Base-by-base conservation (phyloP, 2,113 vertebrate species). In the Hippocampus zosterae region DNA sequence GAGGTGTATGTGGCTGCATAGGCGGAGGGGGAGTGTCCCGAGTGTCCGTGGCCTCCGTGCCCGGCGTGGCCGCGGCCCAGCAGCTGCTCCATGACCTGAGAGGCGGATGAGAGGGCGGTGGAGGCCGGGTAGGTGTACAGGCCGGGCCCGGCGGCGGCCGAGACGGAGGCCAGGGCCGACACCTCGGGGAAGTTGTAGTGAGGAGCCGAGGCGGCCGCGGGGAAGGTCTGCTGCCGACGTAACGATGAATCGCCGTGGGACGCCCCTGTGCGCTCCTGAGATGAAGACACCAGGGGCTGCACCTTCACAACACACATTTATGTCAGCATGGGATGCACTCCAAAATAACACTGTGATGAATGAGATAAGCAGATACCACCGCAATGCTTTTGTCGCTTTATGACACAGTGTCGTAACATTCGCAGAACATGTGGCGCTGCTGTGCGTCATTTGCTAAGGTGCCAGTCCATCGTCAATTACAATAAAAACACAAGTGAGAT, bases 51-150 rank as follows among this genome's bases (percentile, higher is more conserved):
- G 48, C 48, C 48, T 19, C 94, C 18, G 52, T 55, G 52, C 21
- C 52, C 52, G 52, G 21, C 8, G 55, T 88, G 68, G 68, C 94
- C 92, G 3, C 95, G 94, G 73, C 93, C 92, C 81, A 98, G 94
- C 83, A 99, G 92, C 88, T 98, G 97, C 65, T 96, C 96, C 50
- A 98, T 94, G 37, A 95, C 94, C 87, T 96, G 95, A 78, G 96
- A 95, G 0, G 93, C 93, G 7, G 97, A 95, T 79, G 94, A 94
- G 78, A 98, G 92, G 53, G 96, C 95, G 0, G 94, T 91, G 0
- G 96, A 95, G n/a, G 94, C 91, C 0, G 96, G 93, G 86, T 97
- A 98, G 25, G 96, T 92, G 90, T 99, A 98, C 25, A 93, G 81
- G 73, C 87, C 66, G 73, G 95, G 92, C 89, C 81, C 93, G 6